Conservation (phyloP, 2,113 vertebrate genomes). For the Amblyornis subalaris region DNA sequence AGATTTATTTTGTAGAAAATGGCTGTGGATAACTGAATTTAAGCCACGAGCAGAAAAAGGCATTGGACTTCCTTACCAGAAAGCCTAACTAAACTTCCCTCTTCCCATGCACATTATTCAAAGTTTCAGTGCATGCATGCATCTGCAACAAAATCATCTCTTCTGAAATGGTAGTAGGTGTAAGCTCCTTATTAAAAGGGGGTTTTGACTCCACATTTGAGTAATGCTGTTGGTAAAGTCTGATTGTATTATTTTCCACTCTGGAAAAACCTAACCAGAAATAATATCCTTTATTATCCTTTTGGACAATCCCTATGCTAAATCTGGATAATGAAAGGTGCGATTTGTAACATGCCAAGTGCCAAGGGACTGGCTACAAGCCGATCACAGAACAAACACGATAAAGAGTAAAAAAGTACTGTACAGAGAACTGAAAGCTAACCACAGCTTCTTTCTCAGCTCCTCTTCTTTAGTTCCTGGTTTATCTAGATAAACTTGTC, state of each 20-base stretch:
- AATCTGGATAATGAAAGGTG: neutral
- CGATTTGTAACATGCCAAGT: neutral
- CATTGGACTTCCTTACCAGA: neutral
- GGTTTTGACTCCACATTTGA: neutral
- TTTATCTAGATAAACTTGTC: neutral
- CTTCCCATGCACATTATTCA: neutral
- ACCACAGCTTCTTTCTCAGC: neutral
- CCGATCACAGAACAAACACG: neutral
- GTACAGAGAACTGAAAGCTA: neutral
- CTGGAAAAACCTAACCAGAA: neutral
- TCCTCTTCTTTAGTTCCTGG: neutral
- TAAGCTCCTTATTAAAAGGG: neutral
- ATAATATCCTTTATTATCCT: neutral
- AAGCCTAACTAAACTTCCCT: neutral
- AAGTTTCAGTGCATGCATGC: neutral
- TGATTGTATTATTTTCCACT: neutral
- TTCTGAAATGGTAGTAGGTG: neutral
- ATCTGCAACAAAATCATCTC: neutral
- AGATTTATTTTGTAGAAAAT: neutral
- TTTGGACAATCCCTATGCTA: neutral
- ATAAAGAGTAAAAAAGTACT: neutral
- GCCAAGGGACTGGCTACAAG: neutral
- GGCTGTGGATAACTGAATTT: neutral
- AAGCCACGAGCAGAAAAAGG: neutral
- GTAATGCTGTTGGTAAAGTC: neutral